Evolutionary conservation across 1,140 invertebrate genomes (phyloP), one percentile per base, ranked within the genome.

Genomic region (Scaptomyza pallida): DNA sequence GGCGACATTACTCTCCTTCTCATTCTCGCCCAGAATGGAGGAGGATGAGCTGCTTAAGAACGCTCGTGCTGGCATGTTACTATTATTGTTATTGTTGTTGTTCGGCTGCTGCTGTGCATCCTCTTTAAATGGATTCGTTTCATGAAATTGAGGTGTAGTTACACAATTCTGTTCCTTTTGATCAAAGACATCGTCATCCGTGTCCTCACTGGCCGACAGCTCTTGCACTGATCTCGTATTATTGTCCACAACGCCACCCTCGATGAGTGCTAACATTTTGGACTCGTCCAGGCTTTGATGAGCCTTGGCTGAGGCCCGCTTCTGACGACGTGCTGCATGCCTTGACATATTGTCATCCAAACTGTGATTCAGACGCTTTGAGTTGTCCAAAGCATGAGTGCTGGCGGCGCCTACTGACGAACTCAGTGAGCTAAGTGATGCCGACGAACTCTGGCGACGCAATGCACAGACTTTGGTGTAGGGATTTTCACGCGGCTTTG

Each of bases 391-490:
- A 0, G 69, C 64, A 41, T 74, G 56, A 5, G 35, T 43, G 12
- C 54, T 52, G 3, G 67, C 37, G 9, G 56, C 51, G 5, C 74
- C 78, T 15, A 88, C 3, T 0, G 90, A 90, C 1, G 90, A 91
- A 56, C 88, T 86, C 1, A 89, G 43, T 4, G 90, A 91, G 55
- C 72, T 82, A 0, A 91, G 68, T 54, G 95, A 95, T n/a, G 95
- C 95, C 30, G 95, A 95, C 6, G 95, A 96, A 88, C 95, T 96
- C 90, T 96, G 95, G 47, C 96, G 92, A 71, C 96, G 92, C 62
- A 97, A 94, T 0, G 96, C 96, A 75, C 96, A 97, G 1, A 97
- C 94, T 92, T 96, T 97, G 1, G 95, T 96, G 78, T 97, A 97
- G 0, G 95, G 94, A 90, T 96, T 97, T 91, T 97, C 96, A 55